Evolutionary conservation across 1,140 invertebrate species (phyloP).

Genomic region (Bombus sibiricus): DNA sequence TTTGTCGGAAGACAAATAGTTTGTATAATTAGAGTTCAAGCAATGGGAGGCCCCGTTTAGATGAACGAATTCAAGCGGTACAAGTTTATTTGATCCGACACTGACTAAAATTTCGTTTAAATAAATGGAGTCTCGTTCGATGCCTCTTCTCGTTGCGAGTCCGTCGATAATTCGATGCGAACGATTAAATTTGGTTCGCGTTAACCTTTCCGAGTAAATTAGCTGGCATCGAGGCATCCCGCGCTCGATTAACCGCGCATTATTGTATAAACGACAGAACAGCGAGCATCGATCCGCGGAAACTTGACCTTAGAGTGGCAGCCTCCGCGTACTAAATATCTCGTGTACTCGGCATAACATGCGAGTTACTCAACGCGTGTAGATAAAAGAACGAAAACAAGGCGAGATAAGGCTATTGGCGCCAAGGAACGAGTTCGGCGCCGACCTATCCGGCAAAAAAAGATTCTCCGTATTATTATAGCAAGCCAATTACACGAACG

Average conservation of each 20-base stretch:
- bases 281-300: conserved; percentile 8
- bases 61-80: not conserved
- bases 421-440: not conserved
- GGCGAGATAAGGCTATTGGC: not conserved
- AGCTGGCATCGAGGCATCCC: too few species aligned
- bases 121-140: not conserved
- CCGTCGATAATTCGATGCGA: not conserved
- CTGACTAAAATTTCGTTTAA: not conserved
- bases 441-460: too few species aligned
- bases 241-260: not conserved
- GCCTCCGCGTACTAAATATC: not conserved
- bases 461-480: not conserved
- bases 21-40: not conserved
- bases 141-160: too few species aligned
- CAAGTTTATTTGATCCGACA: too few species aligned
- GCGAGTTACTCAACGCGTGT: not conserved
- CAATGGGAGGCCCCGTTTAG: not conserved
- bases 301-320: not conserved
- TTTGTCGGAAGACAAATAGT: not conserved
- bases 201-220: not conserved
- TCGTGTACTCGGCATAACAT: not conserved
- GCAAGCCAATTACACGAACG: too few species aligned
- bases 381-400: not conserved
- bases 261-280: not conserved
- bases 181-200: not conserved